Evolutionary conservation across 2,113 vertebrate species (phyloP).

Genomic region (Datnioides undecimradiatus): DNA sequence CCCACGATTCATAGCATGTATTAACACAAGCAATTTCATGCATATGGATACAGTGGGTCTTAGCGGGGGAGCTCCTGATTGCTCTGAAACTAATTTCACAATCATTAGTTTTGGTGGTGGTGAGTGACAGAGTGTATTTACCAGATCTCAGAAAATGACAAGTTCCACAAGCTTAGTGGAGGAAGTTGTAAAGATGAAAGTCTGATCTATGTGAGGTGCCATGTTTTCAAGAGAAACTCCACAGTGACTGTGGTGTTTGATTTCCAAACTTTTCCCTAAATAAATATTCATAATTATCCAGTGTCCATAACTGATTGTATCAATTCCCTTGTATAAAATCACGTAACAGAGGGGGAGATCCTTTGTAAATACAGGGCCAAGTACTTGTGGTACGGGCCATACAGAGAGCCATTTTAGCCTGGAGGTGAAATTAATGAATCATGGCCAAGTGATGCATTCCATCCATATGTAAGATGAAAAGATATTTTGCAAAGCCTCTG

Average conservation of each 20-base stretch:
- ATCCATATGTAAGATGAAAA: constrained; percentile 89
- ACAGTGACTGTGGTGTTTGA: background rate
- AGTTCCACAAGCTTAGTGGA: constrained; percentile 52
- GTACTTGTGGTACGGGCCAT: constrained; percentile 83
- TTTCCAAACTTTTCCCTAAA: constrained; percentile 1
- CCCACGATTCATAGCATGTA: constrained; percentile 97
- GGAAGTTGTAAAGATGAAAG: constrained; percentile 37
- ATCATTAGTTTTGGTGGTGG: constrained; percentile 94
- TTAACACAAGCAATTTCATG: constrained; percentile 99
- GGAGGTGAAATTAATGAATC: constrained; percentile 91
- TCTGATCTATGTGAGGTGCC: constrained; percentile 11
- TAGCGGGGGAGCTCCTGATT: constrained; percentile 94
- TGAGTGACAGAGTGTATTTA: constrained; percentile 74
- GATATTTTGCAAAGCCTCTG: constrained; percentile 89
- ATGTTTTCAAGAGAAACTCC: background rate
- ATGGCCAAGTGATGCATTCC: constrained; percentile 87
- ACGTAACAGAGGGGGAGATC: background rate
- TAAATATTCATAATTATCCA: background rate
- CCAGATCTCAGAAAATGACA: constrained; percentile 70
- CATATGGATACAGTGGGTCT: constrained; percentile 99
- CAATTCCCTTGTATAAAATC: constrained; percentile 1
- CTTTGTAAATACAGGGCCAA: constrained; percentile 66
- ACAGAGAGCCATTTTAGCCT: constrained; percentile 87
- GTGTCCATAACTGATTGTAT: background rate
- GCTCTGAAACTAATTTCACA: constrained; percentile 99